phyloP scores from a whole-genome alignment of 1,140 invertebrate genomes.

The Drosophila rufa region DNA sequence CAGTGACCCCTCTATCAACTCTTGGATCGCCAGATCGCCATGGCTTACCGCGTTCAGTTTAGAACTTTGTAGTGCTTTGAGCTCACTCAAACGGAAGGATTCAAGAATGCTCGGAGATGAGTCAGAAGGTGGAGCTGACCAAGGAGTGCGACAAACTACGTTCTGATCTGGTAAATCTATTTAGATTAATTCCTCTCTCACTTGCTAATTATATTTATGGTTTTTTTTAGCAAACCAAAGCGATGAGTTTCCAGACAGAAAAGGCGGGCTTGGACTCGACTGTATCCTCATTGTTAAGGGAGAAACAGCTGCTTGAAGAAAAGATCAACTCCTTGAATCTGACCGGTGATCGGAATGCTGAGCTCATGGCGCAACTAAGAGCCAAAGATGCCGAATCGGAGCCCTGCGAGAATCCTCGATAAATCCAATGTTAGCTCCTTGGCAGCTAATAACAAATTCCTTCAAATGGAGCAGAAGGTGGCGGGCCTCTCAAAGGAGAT shows the following conservation, averaged over 20 bases:
- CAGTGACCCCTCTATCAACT: slow-evolving; percentile 12
- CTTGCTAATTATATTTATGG: too few species aligned
- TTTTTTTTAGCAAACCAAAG: neutral
- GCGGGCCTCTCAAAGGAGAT: too few species aligned
- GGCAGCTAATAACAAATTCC: too few species aligned
- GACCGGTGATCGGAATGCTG: neutral
- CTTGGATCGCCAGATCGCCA: slow-evolving; percentile 27
- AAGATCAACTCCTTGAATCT: neutral
- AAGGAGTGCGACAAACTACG: slow-evolving; percentile 31
- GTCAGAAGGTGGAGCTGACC: neutral
- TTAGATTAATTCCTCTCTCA: too few species aligned
- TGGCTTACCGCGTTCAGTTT: neutral
- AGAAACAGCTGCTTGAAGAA: neutral
- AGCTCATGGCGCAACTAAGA: neutral
- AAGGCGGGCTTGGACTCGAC: neutral
- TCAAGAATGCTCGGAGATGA: slow-evolving; percentile 1
- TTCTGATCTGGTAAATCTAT: slow-evolving; percentile 7
- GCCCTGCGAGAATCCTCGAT: too few species aligned
- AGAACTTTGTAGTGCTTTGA: slow-evolving; percentile 21
- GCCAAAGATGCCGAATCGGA: neutral
- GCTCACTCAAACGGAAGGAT: neutral
- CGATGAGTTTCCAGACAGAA: too few species aligned
- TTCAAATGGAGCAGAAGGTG: neutral
- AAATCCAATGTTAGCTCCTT: too few species aligned
- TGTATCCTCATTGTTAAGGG: neutral